Conservation (phyloP, 2,113 vertebrate species). For the Gallinago paraguaiae region DNA sequence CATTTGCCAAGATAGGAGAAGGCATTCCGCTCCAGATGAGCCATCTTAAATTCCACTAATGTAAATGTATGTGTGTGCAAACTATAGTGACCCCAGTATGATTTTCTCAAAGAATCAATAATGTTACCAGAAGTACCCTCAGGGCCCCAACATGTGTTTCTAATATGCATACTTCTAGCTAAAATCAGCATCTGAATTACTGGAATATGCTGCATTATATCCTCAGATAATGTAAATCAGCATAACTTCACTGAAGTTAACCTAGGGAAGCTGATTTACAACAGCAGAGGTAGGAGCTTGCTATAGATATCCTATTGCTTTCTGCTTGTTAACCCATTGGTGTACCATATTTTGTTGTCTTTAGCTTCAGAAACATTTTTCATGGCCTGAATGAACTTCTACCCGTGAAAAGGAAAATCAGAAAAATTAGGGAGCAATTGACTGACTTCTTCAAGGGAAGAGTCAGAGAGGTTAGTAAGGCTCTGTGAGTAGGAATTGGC, state of each 20-base stretch:
- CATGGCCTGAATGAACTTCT: background rate
- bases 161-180: slow-evolving; percentile 35
- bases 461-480: background rate
- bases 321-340: background rate
- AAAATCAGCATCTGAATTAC: slow-evolving; percentile 47
- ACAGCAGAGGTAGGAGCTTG: background rate
- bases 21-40: background rate
- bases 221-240: slow-evolving; percentile 33
- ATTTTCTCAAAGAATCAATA: slow-evolving; percentile 5
- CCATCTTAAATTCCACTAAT: background rate
- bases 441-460: background rate
- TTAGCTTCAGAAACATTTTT: background rate
- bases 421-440: background rate
- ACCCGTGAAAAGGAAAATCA: background rate
- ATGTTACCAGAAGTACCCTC: slow-evolving; percentile 27
- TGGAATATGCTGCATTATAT: slow-evolving; percentile 14
- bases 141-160: slow-evolving; percentile 42
- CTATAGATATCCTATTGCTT: background rate
- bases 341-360: background rate
- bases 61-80: background rate
- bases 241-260: background rate
- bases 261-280: background rate
- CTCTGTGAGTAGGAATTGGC: background rate
- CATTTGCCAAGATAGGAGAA: background rate
- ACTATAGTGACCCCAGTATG: background rate